A percentile compares a stretch with the other conserved stretches of the same genome.
These are phyloP conservation scores for Chloroclysta siterata DNA, from an alignment of 2,888 invertebrate genomes.

Conservation along the genomic window DNA sequence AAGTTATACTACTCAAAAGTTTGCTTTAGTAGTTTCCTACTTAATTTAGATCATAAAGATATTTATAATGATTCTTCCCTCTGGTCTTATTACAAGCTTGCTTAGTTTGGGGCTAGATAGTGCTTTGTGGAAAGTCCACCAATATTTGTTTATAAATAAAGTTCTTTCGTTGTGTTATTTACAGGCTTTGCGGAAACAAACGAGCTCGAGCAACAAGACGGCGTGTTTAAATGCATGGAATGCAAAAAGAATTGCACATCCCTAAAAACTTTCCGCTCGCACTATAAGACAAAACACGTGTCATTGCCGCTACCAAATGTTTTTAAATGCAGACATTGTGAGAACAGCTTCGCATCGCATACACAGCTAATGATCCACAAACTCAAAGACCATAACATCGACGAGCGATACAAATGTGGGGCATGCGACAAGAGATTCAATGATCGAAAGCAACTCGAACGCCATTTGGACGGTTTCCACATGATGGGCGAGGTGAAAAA, in stretches of 20 bases:
- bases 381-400: conserved; percentile 43
- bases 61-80: no score
- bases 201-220: background rate
- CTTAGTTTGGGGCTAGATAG: no score
- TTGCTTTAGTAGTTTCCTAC: no score
- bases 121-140: no score
- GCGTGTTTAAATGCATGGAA: background rate
- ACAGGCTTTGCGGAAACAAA: no score
- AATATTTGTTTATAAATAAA: no score
- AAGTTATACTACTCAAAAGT: no score
- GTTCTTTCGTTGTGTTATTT: no score
- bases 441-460: background rate
- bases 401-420: conserved; percentile 41
- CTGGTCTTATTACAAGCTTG: no score
- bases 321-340: background rate
- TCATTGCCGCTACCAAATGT: background rate
- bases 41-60: no score
- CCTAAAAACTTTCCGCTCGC: no score
- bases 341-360: background rate
- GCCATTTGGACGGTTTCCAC: conserved; percentile 22
- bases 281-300: background rate
- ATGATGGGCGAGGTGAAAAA: conserved; percentile 31
- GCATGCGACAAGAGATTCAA: conserved; percentile 38
- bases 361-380: conserved; percentile 16
- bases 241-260: background rate